Evolutionary conservation across 2,113 vertebrate genomes (phyloP).

Genomic region (Scolopax mira): DNA sequence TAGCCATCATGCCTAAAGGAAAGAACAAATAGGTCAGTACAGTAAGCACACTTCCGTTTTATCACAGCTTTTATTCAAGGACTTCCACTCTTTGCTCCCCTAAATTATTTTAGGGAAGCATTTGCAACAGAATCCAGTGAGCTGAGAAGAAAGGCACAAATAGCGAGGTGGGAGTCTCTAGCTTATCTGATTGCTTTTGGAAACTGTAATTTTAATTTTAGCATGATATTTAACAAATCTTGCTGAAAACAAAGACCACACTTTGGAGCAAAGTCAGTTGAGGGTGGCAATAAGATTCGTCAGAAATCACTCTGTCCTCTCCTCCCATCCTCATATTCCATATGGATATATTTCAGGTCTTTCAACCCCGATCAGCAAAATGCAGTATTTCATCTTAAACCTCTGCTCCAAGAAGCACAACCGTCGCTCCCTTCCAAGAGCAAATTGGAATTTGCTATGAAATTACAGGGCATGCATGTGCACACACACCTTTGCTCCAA

Average conservation of each 20-base stretch:
- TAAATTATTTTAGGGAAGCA: not conserved
- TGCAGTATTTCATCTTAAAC: not conserved
- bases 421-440: not conserved
- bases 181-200: not conserved
- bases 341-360: not conserved
- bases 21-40: not conserved
- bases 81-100: not conserved
- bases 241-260: not conserved
- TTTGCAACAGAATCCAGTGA: not conserved
- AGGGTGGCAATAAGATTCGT: fast-evolving
- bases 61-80: not conserved
- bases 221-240: not conserved
- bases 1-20: slow-evolving; percentile 72
- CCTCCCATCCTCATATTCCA: not conserved
- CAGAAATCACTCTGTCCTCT: not conserved
- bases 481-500: not conserved
- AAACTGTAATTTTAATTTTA: not conserved
- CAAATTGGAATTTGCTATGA: no score
- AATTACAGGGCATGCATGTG: not conserved
- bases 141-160: not conserved
- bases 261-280: not conserved
- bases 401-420: not conserved
- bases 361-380: not conserved
- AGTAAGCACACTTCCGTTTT: not conserved
- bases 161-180: not conserved